phyloP scores from a whole-genome alignment of 2,888 invertebrate species.

The Pristionchus japonicus region DNA sequence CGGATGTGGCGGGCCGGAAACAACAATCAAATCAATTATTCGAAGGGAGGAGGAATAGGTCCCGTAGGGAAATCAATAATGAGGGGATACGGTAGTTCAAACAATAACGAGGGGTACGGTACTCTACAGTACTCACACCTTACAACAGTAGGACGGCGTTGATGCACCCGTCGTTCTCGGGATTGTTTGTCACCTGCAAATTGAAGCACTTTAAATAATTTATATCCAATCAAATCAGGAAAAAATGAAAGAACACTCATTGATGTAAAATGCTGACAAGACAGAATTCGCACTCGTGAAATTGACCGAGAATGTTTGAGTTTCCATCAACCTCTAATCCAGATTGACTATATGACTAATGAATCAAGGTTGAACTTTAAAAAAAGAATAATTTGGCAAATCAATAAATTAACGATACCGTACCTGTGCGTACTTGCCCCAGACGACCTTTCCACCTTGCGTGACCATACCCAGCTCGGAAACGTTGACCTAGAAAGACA shows the following conservation, averaged over 20 bases:
- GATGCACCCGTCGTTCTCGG: conserved; percentile 99
- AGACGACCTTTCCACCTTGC: conserved; percentile 93
- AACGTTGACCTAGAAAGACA: conserved; percentile 83
- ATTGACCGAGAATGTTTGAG: not conserved
- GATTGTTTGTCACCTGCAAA: conserved; percentile 91
- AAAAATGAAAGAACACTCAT: no score
- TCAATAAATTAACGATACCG: not conserved
- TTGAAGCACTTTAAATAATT: not conserved
- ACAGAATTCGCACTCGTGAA: no score
- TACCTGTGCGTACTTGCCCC: conserved; percentile 95
- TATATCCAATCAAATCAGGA: not conserved
- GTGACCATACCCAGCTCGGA: conserved; percentile 98
- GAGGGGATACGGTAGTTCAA: no score
- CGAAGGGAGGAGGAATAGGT: not conserved
- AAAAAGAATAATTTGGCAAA: not conserved
- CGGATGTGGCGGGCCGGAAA: no score
- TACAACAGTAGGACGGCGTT: conserved; percentile 97
- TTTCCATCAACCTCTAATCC: not conserved
- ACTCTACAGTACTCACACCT: conserved; percentile 67
- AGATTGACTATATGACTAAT: not conserved
- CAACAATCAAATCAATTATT: conserved; percentile 27
- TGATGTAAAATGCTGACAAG: not conserved
- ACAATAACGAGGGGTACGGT: not conserved
- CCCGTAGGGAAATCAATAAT: conserved; percentile 18
- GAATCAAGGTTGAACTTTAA: not conserved